Conservation (phyloP, 2,797 vertebrate genomes). For the Serranus cabrilla region DNA sequence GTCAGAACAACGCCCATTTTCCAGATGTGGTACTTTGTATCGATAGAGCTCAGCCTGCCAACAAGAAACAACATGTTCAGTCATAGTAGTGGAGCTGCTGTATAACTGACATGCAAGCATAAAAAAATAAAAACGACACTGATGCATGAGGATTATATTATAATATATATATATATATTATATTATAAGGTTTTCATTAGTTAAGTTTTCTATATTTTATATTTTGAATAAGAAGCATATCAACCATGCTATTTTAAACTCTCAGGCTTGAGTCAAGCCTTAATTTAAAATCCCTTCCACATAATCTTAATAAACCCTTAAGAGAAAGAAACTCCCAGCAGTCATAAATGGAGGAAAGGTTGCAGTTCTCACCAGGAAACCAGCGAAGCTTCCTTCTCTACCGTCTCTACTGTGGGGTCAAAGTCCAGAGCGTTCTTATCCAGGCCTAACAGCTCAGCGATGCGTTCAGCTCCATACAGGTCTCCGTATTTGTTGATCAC, state of each 20-base stretch:
- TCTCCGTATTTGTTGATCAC: slow-evolving; percentile 99
- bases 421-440: slow-evolving; percentile 98
- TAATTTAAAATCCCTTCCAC: background rate
- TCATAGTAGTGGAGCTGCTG: background rate
- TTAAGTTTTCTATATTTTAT: background rate
- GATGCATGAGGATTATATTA: background rate
- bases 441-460: slow-evolving; percentile 96
- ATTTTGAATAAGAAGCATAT: background rate
- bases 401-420: slow-evolving; percentile 93
- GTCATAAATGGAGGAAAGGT: background rate
- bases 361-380: slow-evolving; percentile 91
- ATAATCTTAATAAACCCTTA: background rate
- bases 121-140: background rate
- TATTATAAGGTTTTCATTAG: background rate
- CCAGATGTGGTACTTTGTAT: slow-evolving; percentile 98
- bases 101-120: background rate
- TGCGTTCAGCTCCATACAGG: slow-evolving; percentile 96
- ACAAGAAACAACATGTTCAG: slow-evolving; percentile 13
- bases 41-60: slow-evolving; percentile 95
- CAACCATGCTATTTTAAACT: background rate
- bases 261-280: too few relatives aligned
- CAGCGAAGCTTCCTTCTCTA: slow-evolving; percentile 93
- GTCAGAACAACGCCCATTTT: slow-evolving; percentile 98
- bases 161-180: too few relatives aligned
- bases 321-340: background rate